Evolutionary conservation across 2,113 vertebrate genomes (phyloP).

Genomic region (Bos javanicus): DNA sequence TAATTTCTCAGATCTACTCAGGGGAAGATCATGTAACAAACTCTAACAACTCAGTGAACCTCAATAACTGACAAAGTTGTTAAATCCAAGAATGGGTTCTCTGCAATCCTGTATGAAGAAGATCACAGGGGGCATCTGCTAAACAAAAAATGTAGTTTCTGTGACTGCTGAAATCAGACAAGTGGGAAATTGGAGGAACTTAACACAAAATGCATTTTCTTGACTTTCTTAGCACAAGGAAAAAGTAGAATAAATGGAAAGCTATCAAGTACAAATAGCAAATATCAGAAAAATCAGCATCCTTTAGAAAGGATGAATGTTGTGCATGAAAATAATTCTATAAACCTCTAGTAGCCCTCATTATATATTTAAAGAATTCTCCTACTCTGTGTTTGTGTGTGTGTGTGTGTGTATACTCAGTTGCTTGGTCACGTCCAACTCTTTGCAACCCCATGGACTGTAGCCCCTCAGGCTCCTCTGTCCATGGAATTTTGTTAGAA

Average conservation of each 20-base stretch:
- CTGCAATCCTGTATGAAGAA: neutral
- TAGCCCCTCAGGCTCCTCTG: neutral
- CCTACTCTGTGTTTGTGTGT: neutral
- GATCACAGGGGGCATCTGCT: neutral
- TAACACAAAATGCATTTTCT: neutral
- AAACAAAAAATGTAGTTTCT: neutral
- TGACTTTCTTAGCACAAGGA: neutral
- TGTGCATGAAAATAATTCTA: neutral
- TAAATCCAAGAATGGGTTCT: neutral
- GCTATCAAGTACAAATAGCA: neutral
- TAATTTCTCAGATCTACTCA: neutral
- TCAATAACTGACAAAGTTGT: neutral
- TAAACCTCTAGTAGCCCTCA: neutral
- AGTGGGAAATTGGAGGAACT: neutral
- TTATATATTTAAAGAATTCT: neutral
- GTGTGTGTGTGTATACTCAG: neutral
- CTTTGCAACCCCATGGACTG: neutral
- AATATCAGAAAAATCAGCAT: neutral
- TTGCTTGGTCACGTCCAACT: neutral
- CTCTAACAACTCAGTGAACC: neutral
- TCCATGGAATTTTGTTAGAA: neutral
- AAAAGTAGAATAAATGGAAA: neutral
- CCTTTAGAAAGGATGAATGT: neutral
- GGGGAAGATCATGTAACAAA: neutral
- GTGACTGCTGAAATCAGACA: neutral